phyloP scores from a whole-genome alignment of 2,113 vertebrate genomes.

The Bos javanicus region DNA sequence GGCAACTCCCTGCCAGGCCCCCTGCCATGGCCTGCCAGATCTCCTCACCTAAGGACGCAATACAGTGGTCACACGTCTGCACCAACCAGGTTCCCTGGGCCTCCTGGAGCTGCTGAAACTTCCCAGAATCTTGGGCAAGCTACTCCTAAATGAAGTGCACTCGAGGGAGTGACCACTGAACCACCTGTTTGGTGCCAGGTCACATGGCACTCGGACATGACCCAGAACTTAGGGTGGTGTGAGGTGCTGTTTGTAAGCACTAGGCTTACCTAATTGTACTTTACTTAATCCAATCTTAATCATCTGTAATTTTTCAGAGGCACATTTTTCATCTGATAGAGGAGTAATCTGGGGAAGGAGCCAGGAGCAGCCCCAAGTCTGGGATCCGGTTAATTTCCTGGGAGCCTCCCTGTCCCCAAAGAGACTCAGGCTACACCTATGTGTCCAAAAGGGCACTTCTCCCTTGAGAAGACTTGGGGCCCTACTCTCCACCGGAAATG shows the following conservation, averaged over 20 bases:
- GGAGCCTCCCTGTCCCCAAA: not conserved
- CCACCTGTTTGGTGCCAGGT: not conserved
- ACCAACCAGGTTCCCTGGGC: not conserved
- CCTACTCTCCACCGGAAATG: not conserved
- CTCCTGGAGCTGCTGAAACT: not conserved
- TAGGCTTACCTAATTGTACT: not conserved
- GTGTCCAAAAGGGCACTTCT: not conserved
- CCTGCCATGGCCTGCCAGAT: not conserved
- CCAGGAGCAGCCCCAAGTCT: not conserved
- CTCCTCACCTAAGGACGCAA: not conserved
- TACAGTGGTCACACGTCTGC: not conserved
- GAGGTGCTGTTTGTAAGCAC: not conserved
- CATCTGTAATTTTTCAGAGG: not conserved
- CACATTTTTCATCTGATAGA: not conserved
- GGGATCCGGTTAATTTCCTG: not conserved
- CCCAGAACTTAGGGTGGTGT: not conserved
- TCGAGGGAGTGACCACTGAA: not conserved
- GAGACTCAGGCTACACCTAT: not conserved
- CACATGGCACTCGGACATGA: not conserved
- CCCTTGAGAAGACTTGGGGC: not conserved
- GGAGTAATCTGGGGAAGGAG: not conserved
- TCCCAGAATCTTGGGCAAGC: conserved; percentile 1
- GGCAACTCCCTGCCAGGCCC: not conserved
- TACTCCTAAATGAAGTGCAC: not conserved
- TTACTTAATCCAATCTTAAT: not conserved